Evolutionary conservation across 2,113 vertebrate species (phyloP).

Genomic region (Speoplatyrhinus poulsoni): DNA sequence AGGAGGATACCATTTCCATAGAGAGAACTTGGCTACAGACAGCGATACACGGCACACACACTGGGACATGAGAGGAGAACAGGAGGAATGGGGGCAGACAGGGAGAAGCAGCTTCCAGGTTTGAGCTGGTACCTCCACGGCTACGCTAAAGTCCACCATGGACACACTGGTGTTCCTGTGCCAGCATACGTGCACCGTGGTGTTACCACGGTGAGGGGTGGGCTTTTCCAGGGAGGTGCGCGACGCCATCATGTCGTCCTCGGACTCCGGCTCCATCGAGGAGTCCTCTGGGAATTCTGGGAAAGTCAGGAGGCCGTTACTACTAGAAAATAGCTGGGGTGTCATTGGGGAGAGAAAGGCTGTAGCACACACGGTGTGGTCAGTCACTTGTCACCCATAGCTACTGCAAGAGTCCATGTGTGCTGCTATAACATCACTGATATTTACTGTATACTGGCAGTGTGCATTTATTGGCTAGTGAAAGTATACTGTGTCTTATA

Average conservation of each 20-base stretch:
- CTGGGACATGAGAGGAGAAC: slow-evolving; percentile 41
- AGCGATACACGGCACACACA: slow-evolving; percentile 36
- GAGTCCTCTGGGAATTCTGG: slow-evolving; percentile 91
- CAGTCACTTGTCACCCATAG: slow-evolving; percentile 20
- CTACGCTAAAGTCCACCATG: slow-evolving; percentile 97
- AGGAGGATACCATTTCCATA: slow-evolving; percentile 58
- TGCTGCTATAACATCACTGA: no score
- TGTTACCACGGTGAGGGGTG: slow-evolving; percentile 93
- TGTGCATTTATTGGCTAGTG: no score
- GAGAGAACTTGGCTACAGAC: slow-evolving; percentile 38
- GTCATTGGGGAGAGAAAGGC: slow-evolving; percentile 38
- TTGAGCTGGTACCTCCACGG: slow-evolving; percentile 90
- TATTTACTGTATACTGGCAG: no score
- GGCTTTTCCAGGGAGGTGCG: slow-evolving; percentile 88
- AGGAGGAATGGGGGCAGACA: slow-evolving; percentile 35
- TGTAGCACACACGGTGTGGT: slow-evolving; percentile 52
- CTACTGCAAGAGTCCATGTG: no score
- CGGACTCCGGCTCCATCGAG: slow-evolving; percentile 89
- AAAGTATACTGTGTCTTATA: no score
- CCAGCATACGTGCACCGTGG: slow-evolving; percentile 99
- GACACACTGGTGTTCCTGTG: slow-evolving; percentile 98
- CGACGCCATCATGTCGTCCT: slow-evolving; percentile 88
- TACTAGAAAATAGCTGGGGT: slow-evolving; percentile 47
- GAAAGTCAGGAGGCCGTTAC: slow-evolving; percentile 76
- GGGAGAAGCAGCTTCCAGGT: slow-evolving; percentile 42